These are phyloP conservation scores for Labrus mixtus DNA, from an alignment of 2,113 vertebrate species.

Conservation along the genomic window DNA sequence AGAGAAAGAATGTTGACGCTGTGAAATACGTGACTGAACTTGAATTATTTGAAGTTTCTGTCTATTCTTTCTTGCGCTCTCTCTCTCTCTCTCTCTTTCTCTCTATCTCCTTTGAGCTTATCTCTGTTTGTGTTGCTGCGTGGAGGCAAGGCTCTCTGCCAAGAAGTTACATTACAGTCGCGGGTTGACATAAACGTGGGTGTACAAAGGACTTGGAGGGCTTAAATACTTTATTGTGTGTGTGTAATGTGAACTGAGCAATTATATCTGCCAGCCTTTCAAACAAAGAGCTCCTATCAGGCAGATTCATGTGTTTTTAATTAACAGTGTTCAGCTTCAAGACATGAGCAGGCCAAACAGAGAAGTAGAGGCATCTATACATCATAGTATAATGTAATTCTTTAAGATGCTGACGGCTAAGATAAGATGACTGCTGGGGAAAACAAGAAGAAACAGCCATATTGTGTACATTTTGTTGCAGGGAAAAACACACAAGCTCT, in stretches of 20 bases:
- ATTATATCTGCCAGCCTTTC: slow-evolving; percentile 79
- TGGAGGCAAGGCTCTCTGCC: slow-evolving; percentile 68
- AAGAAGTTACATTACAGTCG: slow-evolving; percentile 77
- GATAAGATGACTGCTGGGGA: slow-evolving; percentile 10
- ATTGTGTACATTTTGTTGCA: slow-evolving; percentile 32
- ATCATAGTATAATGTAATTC: slow-evolving; percentile 35
- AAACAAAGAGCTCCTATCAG: slow-evolving; percentile 78
- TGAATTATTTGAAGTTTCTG: slow-evolving; percentile 68
- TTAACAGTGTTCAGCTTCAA: slow-evolving; percentile 69
- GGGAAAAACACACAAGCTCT: slow-evolving; percentile 2
- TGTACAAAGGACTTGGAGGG: slow-evolving; percentile 77
- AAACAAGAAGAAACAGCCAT: slow-evolving; percentile 2
- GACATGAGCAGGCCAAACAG: slow-evolving; percentile 55
- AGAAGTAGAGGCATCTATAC: slow-evolving; percentile 38
- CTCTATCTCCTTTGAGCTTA: slow-evolving; percentile 71
- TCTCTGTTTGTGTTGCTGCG: slow-evolving; percentile 75
- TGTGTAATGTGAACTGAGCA: slow-evolving; percentile 81
- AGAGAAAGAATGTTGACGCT: slow-evolving; percentile 65
- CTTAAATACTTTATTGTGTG: slow-evolving; percentile 81
- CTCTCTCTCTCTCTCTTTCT: slow-evolving; percentile 25
- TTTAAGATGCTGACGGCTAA: slow-evolving; percentile 2
- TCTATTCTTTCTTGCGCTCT: slow-evolving; percentile 39
- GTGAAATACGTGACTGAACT: slow-evolving; percentile 72
- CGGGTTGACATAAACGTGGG: slow-evolving; percentile 77
- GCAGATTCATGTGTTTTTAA: slow-evolving; percentile 81